phyloP scores from a whole-genome alignment of 2,888 invertebrate genomes.

The Tipula confusa region DNA sequence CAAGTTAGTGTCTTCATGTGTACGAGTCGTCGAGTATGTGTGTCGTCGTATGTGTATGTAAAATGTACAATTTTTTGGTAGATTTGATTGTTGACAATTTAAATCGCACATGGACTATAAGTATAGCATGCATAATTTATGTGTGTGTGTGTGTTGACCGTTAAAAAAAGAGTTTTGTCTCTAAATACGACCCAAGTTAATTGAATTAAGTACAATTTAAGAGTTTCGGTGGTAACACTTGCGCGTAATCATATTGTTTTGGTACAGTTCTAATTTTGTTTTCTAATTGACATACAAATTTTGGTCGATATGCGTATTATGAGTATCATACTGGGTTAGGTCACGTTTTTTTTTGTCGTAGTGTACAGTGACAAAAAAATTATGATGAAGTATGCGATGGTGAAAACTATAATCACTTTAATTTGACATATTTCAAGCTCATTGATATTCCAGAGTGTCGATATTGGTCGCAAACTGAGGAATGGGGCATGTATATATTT shows the following conservation, averaged over 20 bases:
- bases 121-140: background rate
- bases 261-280: background rate
- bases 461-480: too few relatives aligned
- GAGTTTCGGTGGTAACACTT: background rate
- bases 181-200: background rate
- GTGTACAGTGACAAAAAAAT: too few relatives aligned
- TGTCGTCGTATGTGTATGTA: background rate
- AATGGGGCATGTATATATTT: too few relatives aligned
- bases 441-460: too few relatives aligned
- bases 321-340: background rate
- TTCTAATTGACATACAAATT: background rate
- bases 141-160: background rate
- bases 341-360: background rate
- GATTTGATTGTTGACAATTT: constrained; percentile 3
- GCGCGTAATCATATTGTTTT: constrained; percentile 16
- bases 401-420: too few relatives aligned
- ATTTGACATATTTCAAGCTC: too few relatives aligned
- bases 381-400: too few relatives aligned
- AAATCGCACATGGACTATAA: constrained; percentile 17
- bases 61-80: background rate
- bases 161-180: background rate
- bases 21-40: background rate
- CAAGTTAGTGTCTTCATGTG: background rate
- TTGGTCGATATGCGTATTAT: background rate
- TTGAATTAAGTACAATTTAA: constrained; percentile 15